These are phyloP conservation scores for Minunthozetes semirufus DNA, from an alignment of 2,888 invertebrate species.

Conservation along the genomic window DNA sequence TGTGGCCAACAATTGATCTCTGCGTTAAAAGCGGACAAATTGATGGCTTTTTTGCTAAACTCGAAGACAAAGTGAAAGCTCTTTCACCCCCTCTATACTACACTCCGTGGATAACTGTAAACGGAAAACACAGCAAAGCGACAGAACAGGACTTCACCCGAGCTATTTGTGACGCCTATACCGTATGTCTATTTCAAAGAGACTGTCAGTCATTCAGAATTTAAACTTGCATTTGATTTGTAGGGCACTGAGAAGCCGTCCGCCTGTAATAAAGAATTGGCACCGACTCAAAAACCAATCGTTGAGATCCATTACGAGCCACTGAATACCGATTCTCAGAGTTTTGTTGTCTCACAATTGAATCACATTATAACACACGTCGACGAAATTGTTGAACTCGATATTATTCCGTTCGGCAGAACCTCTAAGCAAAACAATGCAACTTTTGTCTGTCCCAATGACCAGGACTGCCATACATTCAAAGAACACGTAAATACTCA, in stretches of 20 bases:
- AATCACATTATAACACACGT: conserved; percentile 21
- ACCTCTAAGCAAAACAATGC: background rate
- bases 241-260: conserved; percentile 27
- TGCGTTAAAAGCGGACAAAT: conserved; percentile 7
- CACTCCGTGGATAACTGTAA: conserved; percentile 31
- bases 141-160: conserved; percentile 13
- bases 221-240: background rate
- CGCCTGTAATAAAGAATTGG: conserved; percentile 22
- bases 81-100: conserved; percentile 9
- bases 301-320: conserved; percentile 29
- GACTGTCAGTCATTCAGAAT: no score
- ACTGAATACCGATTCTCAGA: background rate
- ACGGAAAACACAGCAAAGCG: conserved; percentile 4
- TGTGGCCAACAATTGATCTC: background rate
- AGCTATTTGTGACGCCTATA: conserved; percentile 31
- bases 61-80: background rate
- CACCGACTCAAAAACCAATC: background rate
- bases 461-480: conserved; percentile 9
- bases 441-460: background rate
- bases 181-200: background rate
- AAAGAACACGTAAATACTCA: conserved; percentile 29
- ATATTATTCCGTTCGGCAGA: conserved; percentile 25
- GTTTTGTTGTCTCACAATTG: conserved; percentile 17
- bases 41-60: background rate
- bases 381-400: conserved; percentile 1